phyloP scores from a whole-genome alignment of 2,888 invertebrate genomes.

The Clunio marinus region DNA sequence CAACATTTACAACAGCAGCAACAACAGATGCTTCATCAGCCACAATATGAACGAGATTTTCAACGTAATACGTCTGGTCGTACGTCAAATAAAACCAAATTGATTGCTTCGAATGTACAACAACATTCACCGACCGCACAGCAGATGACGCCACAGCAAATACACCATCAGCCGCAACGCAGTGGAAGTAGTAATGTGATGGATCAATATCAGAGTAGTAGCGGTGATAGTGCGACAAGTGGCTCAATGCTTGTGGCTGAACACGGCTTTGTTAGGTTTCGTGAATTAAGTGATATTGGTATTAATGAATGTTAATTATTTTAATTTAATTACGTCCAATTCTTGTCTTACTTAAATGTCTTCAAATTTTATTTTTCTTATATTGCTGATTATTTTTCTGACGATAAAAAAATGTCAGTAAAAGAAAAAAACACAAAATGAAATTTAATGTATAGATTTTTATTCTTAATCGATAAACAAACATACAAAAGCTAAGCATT shows the following conservation, averaged over 20 bases:
- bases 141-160: constrained; percentile 52
- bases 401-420: neutral
- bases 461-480: constrained; percentile 1
- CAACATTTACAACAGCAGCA: constrained; percentile 38
- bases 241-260: constrained; percentile 83
- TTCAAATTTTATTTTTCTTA: too few species aligned
- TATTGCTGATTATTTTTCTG: neutral
- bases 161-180: constrained; percentile 51
- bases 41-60: constrained; percentile 36
- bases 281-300: constrained; percentile 61
- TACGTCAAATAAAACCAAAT: constrained; percentile 45
- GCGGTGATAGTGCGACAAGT: constrained; percentile 55
- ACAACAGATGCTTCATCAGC: constrained; percentile 19
- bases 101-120: constrained; percentile 58
- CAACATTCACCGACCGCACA: constrained; percentile 46
- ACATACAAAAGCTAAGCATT: too few species aligned
- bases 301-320: constrained; percentile 40
- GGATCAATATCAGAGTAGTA: constrained; percentile 53
- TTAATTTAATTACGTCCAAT: constrained; percentile 35
- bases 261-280: constrained; percentile 81
- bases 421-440: constrained; percentile 3
- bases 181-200: constrained; percentile 42
- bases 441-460: constrained; percentile 4
- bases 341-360: neutral
- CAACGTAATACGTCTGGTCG: constrained; percentile 37